These are phyloP conservation scores for Nothocercus julius DNA, from an alignment of 2,113 vertebrate species.

Conservation along the genomic window DNA sequence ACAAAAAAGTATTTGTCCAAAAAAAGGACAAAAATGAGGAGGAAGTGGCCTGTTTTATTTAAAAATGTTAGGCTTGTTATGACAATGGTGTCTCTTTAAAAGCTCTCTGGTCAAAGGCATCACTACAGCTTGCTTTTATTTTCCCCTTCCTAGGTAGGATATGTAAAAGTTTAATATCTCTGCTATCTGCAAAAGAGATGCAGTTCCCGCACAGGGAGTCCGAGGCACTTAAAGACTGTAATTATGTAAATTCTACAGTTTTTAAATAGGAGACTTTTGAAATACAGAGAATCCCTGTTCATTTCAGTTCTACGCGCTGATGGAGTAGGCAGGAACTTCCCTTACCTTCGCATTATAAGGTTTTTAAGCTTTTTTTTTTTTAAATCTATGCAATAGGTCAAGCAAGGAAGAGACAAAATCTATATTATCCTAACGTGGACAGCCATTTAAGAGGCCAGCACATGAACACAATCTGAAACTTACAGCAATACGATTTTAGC, in stretches of 20 bases:
- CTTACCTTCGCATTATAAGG: background rate
- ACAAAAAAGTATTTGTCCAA: background rate
- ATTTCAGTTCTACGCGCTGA: background rate
- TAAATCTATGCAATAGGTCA: background rate
- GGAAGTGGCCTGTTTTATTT: background rate
- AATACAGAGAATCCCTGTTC: background rate
- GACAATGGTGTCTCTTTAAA: background rate
- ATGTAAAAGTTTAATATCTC: background rate
- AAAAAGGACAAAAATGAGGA: background rate
- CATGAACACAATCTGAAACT: background rate
- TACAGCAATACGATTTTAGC: background rate
- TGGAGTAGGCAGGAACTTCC: background rate
- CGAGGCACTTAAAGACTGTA: background rate
- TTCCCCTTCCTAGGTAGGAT: background rate
- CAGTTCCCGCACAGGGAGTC: fast-evolving
- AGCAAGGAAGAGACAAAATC: background rate
- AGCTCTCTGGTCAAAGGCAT: background rate
- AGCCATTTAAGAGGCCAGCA: background rate
- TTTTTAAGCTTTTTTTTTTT: background rate
- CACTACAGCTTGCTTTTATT: background rate
- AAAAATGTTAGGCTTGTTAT: background rate
- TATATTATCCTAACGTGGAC: background rate
- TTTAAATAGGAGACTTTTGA: background rate
- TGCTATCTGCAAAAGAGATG: background rate
- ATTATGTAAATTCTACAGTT: background rate